Base-by-base conservation (phyloP, 53 echinoderm and acorn worm genomes). In the Antedon mediterranea region DNA sequence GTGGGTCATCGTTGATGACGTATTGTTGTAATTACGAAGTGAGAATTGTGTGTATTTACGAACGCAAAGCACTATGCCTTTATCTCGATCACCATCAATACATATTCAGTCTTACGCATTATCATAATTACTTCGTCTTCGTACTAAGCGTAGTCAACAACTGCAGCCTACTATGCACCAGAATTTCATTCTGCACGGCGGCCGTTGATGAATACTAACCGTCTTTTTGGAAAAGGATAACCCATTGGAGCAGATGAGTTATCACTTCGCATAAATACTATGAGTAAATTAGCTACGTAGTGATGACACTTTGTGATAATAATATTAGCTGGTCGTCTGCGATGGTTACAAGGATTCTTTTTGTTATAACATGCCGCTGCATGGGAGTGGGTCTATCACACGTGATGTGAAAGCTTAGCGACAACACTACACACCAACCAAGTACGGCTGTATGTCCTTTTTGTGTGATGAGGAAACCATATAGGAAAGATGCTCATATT, bases 41-140 rank as follows among this genome's bases (percentile, higher is more conserved):
- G 57, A 57, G 15, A 57, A 57, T 18, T 23, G 57, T 57, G 57
- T 57, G 57, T 26, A 15, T 57, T 57, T 41, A 18, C 57, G 20
- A 57, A 57, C 57, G 57, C 23, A 57, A 57, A 57, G 11, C 57
- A 57, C 23, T 57, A 13, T 15, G 23, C 57, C 57, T 57, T 57
- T 57, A 57, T 57, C 57, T 57, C 57, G 57, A 57, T 57, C 7
- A 6, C 4, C 37, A 57, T 26, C 20, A 6, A 57, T 57, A 57
- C 57, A 57, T 57, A 57, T 57, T 57, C 57, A 57, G 20, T 41
- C 57, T 15, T 57, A 4, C 20, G 23, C 57, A 57, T 57, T 57
- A 57, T 57, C 57, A 57, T 57, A 57, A 57, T 57, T 57, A 57
- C 57, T 57, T 57, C n/a, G 37, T 57, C 57, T 57, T 57, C 57